phyloP scores from a whole-genome alignment of 2,888 invertebrate species.

The Eulithis testata region DNA sequence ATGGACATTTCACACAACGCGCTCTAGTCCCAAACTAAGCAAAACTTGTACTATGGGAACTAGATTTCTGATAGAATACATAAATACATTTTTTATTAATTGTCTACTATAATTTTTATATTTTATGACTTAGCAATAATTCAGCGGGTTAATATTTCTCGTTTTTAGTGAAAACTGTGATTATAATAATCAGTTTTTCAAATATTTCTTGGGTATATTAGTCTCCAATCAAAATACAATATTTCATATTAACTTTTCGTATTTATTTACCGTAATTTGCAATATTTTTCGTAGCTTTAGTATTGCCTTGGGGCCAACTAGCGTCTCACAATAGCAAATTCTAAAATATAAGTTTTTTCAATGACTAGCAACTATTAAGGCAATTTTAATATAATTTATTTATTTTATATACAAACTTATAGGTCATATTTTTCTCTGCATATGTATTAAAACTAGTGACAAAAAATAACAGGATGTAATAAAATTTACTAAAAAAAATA shows the following conservation, averaged over 20 bases:
- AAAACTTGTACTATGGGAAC: no score
- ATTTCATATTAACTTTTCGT: neutral
- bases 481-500: neutral
- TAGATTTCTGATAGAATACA: no score
- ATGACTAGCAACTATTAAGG: slow-evolving; percentile 73
- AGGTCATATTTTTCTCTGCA: neutral
- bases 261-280: no score
- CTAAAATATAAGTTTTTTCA: slow-evolving; percentile 39
- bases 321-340: slow-evolving; percentile 30
- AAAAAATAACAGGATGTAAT: neutral
- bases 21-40: no score
- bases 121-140: no score
- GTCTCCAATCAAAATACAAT: neutral
- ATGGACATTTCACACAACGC: no score
- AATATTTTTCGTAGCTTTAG: slow-evolving; percentile 6
- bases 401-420: slow-evolving; percentile 6
- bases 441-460: neutral
- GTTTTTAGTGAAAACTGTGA: no score
- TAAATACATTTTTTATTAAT: no score
- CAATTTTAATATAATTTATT: slow-evolving; percentile 50
- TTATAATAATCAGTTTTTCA: no score
- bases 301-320: slow-evolving; percentile 27
- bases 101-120: no score
- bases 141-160: no score
- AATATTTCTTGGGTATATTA: neutral